These are phyloP conservation scores for Boloria euphrosyne DNA, from an alignment of 2,888 invertebrate genomes.

Conservation along the genomic window DNA sequence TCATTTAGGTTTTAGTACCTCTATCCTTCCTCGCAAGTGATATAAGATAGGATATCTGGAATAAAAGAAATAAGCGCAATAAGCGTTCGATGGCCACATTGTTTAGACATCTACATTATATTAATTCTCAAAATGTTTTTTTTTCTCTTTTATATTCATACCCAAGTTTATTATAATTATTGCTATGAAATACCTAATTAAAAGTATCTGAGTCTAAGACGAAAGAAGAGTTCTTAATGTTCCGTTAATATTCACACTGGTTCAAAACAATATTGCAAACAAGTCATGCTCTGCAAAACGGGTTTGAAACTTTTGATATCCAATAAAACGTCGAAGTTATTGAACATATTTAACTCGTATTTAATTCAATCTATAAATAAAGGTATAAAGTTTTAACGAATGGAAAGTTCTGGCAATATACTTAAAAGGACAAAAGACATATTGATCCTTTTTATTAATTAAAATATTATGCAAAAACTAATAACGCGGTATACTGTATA, in stretches of 20 bases:
- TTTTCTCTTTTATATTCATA: background rate
- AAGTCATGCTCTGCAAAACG: constrained; percentile 12
- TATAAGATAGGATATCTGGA: too few relatives aligned
- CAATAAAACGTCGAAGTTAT: constrained; percentile 19
- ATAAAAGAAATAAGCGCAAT: too few relatives aligned
- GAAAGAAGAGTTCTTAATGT: constrained; percentile 7
- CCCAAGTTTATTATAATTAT: constrained; percentile 3
- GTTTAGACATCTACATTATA: too few relatives aligned
- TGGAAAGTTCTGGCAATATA: constrained; percentile 6
- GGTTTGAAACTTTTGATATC: constrained; percentile 12
- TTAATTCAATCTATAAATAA: background rate
- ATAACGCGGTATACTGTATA: background rate
- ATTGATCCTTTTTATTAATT: constrained; percentile 7
- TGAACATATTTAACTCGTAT: constrained; percentile 3
- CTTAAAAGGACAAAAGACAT: constrained; percentile 1
- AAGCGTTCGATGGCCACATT: too few relatives aligned
- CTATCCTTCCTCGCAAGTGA: too few relatives aligned
- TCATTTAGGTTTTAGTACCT: too few relatives aligned
- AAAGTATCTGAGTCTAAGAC: too few relatives aligned
- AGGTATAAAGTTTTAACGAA: constrained; percentile 10
- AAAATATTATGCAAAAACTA: background rate
- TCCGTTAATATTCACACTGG: constrained; percentile 16
- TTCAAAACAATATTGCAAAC: constrained; percentile 12
- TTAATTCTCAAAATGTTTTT: too few relatives aligned
- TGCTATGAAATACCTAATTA: background rate